A percentile compares a stretch with the other conserved stretches of the same genome.
Conservation (phyloP, 2,113 vertebrate species). For the Dasypus novemcinctus region DNA sequence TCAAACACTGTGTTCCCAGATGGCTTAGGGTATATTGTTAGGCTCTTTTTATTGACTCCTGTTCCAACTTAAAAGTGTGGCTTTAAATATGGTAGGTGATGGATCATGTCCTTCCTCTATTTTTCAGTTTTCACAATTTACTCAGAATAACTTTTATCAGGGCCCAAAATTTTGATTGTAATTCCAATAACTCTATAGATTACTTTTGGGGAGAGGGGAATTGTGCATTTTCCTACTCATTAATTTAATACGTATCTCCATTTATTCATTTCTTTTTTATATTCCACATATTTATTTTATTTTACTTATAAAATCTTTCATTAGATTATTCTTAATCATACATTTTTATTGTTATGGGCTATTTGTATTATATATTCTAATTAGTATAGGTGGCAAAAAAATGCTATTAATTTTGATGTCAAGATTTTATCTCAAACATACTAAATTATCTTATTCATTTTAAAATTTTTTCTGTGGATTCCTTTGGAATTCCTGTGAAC, state of each 20-base stretch:
- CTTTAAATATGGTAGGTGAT: not conserved
- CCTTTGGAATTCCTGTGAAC: not conserved
- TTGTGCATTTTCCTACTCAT: not conserved
- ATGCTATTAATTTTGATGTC: not conserved
- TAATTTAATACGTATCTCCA: not conserved
- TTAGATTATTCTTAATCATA: not conserved
- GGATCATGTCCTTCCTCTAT: not conserved
- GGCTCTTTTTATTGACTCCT: not conserved
- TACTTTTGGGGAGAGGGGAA: not conserved
- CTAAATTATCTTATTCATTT: not conserved
- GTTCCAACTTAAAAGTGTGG: not conserved
- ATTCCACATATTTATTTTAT: not conserved
- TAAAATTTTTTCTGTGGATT: not conserved
- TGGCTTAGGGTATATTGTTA: not conserved
- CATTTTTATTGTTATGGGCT: not conserved
- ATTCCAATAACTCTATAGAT: not conserved
- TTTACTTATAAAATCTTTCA: not conserved
- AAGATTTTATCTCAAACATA: not conserved
- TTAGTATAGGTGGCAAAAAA: not conserved
- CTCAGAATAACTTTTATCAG: not conserved
- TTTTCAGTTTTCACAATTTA: not conserved
- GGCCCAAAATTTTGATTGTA: not conserved
- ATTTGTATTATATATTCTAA: not conserved
- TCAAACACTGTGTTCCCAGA: not conserved
- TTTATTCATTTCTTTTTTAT: not conserved